Percentiles rank a stretch among this genome's conserved stretches.
Evolutionary conservation across 2,797 vertebrate genomes (phyloP).

Genomic region (Alca torda): DNA sequence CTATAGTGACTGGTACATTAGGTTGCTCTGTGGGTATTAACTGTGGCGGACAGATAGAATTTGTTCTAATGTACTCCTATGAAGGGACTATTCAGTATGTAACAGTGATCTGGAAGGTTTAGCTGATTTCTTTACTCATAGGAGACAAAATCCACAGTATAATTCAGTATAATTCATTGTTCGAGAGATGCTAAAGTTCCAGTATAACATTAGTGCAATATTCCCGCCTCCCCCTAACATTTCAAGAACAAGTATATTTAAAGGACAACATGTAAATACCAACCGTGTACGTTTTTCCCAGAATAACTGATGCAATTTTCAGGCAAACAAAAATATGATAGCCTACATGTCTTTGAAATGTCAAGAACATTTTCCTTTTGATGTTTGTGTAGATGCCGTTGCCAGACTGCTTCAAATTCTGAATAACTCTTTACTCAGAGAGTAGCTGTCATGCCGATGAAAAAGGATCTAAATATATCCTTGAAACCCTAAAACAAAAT

Average conservation of each 20-base stretch:
- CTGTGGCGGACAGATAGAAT: not conserved
- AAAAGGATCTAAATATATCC: not conserved
- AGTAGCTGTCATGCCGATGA: not conserved
- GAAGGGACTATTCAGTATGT: not conserved
- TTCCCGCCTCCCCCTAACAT: not conserved
- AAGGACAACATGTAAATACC: not conserved
- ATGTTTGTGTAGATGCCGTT: not conserved
- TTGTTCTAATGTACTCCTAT: not conserved
- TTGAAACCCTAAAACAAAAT: not conserved
- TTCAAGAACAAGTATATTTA: not conserved
- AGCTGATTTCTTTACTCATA: not conserved
- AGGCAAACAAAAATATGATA: not conserved
- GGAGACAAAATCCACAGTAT: not conserved
- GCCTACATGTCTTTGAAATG: not conserved
- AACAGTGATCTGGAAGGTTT: not conserved
- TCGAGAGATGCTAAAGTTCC: not conserved
- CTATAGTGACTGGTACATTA: conserved; percentile 1
- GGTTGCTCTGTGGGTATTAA: not conserved
- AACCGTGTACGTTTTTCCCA: not conserved
- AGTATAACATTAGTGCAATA: not conserved
- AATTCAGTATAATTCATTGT: not conserved
- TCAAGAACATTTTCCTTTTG: not conserved
- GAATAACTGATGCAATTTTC: not conserved
- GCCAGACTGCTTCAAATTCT: not conserved
- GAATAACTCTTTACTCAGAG: not conserved